These are phyloP conservation scores for Archips xylosteana DNA, from an alignment of 2,888 invertebrate genomes.

Conservation along the genomic window DNA sequence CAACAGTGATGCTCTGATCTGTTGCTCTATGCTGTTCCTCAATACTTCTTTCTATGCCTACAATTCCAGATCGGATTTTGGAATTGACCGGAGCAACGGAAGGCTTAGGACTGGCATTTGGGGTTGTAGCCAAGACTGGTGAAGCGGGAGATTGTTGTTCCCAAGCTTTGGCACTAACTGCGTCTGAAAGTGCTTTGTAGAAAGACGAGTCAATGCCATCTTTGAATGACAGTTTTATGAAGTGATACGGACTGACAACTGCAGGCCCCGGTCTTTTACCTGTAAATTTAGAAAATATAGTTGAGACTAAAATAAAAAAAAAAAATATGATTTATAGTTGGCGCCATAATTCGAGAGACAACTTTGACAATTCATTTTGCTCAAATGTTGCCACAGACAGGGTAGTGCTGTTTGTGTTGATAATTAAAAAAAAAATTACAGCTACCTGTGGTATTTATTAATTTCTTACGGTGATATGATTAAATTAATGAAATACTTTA, in stretches of 20 bases:
- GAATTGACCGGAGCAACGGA: conserved; percentile 76
- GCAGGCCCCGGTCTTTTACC: conserved; percentile 91
- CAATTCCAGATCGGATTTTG: conserved; percentile 94
- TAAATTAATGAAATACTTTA: too few relatives aligned
- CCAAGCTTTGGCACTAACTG: conserved; percentile 88
- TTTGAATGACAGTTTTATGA: conserved; percentile 94
- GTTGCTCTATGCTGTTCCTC: conserved; percentile 96
- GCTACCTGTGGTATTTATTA: too few relatives aligned
- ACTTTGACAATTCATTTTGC: too few relatives aligned
- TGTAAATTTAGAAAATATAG: conserved; percentile 50
- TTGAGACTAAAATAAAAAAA: background rate
- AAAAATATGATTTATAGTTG: too few relatives aligned
- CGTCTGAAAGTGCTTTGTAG: conserved; percentile 86
- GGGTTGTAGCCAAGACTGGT: conserved; percentile 51
- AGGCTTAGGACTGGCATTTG: conserved; percentile 57
- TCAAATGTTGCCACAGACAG: too few relatives aligned
- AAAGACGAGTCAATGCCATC: conserved; percentile 91
- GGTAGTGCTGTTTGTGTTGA: too few relatives aligned
- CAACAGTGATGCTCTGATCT: conserved; percentile 95
- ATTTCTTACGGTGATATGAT: too few relatives aligned
- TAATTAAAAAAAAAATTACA: too few relatives aligned
- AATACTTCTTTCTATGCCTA: conserved; percentile 97
- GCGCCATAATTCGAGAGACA: too few relatives aligned
- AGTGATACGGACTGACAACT: conserved; percentile 88
- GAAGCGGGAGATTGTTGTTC: conserved; percentile 72